These are phyloP conservation scores for Ceramica pisi DNA, from an alignment of 2,888 invertebrate genomes.

Conservation along the genomic window DNA sequence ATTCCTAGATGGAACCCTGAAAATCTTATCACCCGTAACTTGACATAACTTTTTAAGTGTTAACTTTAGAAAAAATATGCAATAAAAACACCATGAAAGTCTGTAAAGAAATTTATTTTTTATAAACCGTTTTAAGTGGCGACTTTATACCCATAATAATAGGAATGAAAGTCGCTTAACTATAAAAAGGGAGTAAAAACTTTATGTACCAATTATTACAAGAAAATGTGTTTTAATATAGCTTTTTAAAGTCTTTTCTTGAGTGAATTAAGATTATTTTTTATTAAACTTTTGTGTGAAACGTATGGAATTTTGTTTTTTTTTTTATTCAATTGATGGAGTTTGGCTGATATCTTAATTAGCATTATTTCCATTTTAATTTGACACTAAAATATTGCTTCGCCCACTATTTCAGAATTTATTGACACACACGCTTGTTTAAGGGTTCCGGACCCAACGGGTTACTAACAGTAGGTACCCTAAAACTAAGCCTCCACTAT, in stretches of 20 bases:
- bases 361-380: not conserved
- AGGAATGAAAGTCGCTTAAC: constrained; percentile 36
- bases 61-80: constrained; percentile 55
- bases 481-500: too few species aligned
- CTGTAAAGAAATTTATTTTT: constrained; percentile 41
- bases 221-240: constrained; percentile 33
- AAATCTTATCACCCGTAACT: constrained; percentile 56
- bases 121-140: constrained; percentile 22
- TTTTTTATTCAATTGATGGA: constrained; percentile 9
- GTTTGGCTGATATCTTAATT: constrained; percentile 25
- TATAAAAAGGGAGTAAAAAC: constrained; percentile 18
- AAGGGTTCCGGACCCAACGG: too few species aligned
- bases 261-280: constrained; percentile 46
- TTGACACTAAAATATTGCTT: not conserved
- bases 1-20: constrained; percentile 31
- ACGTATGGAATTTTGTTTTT: constrained; percentile 31
- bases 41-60: constrained; percentile 67
- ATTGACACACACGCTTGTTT: not conserved
- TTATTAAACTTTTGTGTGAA: constrained; percentile 15
- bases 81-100: constrained; percentile 64
- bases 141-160: constrained; percentile 23
- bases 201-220: constrained; percentile 51
- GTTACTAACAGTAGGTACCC: too few species aligned
- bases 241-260: constrained; percentile 35
- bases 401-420: not conserved